These are phyloP conservation scores for Paradisaea rubra DNA, from an alignment of 2,113 vertebrate species.

Conservation along the genomic window DNA sequence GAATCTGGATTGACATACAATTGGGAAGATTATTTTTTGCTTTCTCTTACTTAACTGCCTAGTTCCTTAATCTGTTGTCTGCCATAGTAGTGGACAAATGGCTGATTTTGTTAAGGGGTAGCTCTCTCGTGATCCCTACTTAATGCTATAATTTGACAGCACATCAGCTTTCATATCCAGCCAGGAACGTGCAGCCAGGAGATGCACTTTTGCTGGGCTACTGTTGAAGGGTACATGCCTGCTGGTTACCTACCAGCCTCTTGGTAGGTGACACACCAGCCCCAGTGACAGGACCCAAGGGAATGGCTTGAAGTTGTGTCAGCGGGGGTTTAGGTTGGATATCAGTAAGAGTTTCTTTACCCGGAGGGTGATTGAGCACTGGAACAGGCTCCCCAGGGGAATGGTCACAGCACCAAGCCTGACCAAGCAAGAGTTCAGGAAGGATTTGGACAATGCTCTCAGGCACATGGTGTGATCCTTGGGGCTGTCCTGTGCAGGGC, in stretches of 20 bases:
- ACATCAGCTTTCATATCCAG: neutral
- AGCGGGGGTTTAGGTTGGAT: neutral
- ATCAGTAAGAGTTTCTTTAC: neutral
- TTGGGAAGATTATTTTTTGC: neutral
- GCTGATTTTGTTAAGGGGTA: neutral
- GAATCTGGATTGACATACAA: neutral
- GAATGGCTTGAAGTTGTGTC: neutral
- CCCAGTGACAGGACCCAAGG: neutral
- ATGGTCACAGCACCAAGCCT: neutral
- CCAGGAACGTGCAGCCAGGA: neutral
- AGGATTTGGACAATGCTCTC: neutral
- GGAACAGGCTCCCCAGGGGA: neutral
- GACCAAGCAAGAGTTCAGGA: neutral
- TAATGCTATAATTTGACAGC: neutral
- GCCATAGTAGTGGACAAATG: neutral
- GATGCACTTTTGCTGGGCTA: neutral
- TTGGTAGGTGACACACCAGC: neutral
- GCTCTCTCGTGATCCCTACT: neutral
- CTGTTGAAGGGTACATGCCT: neutral
- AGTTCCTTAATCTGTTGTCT: conserved; percentile 4
- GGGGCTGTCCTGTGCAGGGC: neutral
- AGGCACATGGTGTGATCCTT: neutral
- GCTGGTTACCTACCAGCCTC: neutral
- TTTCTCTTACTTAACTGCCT: conserved; percentile 18
- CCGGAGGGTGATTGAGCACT: neutral